A percentile compares a stretch with the other conserved stretches of the same genome.
phyloP scores from a whole-genome alignment of 1,140 invertebrate species.

The Ceratitis capitata region DNA sequence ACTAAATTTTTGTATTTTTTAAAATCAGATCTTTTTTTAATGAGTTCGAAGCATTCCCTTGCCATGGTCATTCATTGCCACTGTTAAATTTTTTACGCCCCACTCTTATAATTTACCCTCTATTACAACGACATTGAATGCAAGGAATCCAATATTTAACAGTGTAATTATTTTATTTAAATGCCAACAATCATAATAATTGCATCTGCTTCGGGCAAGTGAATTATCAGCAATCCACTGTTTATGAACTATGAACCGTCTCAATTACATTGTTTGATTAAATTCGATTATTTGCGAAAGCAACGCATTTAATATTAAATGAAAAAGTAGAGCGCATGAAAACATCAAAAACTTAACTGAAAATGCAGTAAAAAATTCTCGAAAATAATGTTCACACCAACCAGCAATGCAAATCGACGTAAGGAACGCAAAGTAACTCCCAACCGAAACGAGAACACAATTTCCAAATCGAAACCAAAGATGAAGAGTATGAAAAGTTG shows the following conservation, averaged over 20 bases:
- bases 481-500: conserved; percentile 52
- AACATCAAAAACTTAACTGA: background rate
- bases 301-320: background rate
- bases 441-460: background rate
- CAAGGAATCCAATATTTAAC: background rate
- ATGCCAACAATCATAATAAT: background rate
- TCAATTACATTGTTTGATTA: background rate
- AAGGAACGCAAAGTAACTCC: background rate
- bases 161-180: background rate
- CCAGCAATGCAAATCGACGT: background rate
- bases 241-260: too few species aligned
- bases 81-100: background rate
- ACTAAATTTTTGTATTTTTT: too few species aligned
- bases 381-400: background rate
- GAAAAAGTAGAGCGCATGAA: too few species aligned
- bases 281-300: background rate
- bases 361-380: background rate
- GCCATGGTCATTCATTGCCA: too few species aligned
- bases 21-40: too few species aligned
- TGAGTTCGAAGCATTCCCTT: too few species aligned
- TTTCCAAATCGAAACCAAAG: conserved; percentile 44
- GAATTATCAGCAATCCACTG: too few species aligned
- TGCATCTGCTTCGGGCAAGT: too few species aligned
- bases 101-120: background rate
- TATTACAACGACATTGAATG: background rate